phyloP scores from a whole-genome alignment of 2,888 invertebrate species.

The Campoplex capitator region DNA sequence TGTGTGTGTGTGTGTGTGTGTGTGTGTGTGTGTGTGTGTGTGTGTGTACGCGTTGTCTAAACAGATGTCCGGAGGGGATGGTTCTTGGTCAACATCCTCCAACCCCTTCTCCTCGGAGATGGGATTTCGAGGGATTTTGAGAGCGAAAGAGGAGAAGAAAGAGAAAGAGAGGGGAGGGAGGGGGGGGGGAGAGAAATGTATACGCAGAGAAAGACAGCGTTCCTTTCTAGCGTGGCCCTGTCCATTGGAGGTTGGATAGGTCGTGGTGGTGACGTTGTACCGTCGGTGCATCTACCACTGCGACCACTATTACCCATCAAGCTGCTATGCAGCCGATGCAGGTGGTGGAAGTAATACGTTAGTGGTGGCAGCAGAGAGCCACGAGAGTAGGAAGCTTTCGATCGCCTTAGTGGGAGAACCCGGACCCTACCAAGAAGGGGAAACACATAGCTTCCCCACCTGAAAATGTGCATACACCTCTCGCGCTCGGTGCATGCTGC shows the following conservation, averaged over 20 bases:
- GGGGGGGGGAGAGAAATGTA: constrained; percentile 18
- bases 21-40: background rate
- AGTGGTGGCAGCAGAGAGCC: constrained; percentile 36
- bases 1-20: background rate
- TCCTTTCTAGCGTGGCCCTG: constrained; percentile 19
- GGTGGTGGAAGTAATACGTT: constrained; percentile 56
- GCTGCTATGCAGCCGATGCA: constrained; percentile 64
- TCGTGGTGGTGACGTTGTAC: constrained; percentile 57
- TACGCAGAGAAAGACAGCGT: constrained; percentile 17
- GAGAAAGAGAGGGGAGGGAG: background rate
- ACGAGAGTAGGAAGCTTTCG: constrained; percentile 54
- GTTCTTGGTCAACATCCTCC: constrained; percentile 46
- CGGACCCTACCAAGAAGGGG: constrained; percentile 42
- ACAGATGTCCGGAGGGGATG: constrained; percentile 39
- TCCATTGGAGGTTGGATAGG: constrained; percentile 57
- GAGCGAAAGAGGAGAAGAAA: background rate
- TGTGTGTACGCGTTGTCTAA: constrained; percentile 28
- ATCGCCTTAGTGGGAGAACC: constrained; percentile 18
- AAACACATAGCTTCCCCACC: constrained; percentile 66
- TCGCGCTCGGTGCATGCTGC: constrained; percentile 60
- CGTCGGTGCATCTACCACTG: constrained; percentile 50
- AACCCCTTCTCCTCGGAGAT: constrained; percentile 27
- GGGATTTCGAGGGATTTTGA: constrained; percentile 4
- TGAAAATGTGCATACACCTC: constrained; percentile 64
- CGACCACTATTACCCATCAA: constrained; percentile 37